Percentiles rank a stretch among this genome's conserved stretches.
phyloP scores from a whole-genome alignment of 2,797 vertebrate genomes.

The Epinephelus coioides region DNA sequence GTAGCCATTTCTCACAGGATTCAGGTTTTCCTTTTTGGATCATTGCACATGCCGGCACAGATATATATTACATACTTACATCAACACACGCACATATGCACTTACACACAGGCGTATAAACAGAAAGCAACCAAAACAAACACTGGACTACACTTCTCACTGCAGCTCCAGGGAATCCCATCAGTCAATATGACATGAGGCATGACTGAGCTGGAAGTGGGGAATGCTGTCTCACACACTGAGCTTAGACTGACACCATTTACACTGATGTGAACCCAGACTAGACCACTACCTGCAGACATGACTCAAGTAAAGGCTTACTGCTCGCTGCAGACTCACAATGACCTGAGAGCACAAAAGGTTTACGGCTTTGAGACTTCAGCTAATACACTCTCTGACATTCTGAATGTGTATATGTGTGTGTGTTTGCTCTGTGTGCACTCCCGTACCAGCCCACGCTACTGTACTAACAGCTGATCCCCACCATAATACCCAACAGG shows the following conservation, averaged over 20 bases:
- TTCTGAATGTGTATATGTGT: slow-evolving; percentile 1
- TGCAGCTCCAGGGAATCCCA: slow-evolving; percentile 80
- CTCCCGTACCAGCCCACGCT: slow-evolving; percentile 70
- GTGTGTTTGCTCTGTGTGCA: slow-evolving; percentile 34
- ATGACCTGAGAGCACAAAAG: slow-evolving; percentile 46
- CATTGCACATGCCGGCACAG: slow-evolving; percentile 45
- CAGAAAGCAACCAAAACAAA: slow-evolving; percentile 81
- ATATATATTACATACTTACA: slow-evolving; percentile 47
- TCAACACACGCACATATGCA: slow-evolving; percentile 36
- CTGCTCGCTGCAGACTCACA: slow-evolving; percentile 34
- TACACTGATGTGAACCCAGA: slow-evolving; percentile 71
- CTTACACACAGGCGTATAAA: slow-evolving; percentile 65
- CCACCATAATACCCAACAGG: slow-evolving; percentile 68
- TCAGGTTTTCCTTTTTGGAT: slow-evolving; percentile 56
- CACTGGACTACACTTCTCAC: slow-evolving; percentile 75
- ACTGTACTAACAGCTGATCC: slow-evolving; percentile 78
- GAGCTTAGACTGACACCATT: slow-evolving; percentile 70
- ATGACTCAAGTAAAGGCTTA: slow-evolving; percentile 55
- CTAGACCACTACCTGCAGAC: slow-evolving; percentile 63
- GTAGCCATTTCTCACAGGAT: slow-evolving; percentile 58
- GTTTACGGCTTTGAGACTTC: slow-evolving; percentile 37
- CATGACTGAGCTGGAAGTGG: slow-evolving; percentile 81
- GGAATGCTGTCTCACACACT: slow-evolving; percentile 75
- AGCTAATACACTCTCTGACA: slow-evolving; percentile 33
- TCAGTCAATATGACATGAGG: slow-evolving; percentile 82